Conservation (phyloP, 2,888 invertebrate species). For the Furcula furcula region DNA sequence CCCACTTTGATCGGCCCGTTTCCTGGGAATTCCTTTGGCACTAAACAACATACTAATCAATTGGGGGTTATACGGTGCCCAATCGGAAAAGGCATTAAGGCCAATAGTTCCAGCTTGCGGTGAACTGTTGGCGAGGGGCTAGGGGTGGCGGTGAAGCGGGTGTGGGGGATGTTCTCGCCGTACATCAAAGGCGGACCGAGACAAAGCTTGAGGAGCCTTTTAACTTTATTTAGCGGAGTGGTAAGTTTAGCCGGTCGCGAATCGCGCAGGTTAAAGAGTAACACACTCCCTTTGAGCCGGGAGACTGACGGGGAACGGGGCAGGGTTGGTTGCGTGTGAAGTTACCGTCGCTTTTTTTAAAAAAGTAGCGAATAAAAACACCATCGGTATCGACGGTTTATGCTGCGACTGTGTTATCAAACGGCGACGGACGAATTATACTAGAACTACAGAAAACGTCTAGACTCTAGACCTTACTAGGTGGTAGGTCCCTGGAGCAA, state of each 20-base stretch:
- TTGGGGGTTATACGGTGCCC: conserved; percentile 56
- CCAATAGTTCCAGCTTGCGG: conserved; percentile 78
- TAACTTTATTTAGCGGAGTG: conserved; percentile 82
- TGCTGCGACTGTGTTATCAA: too few relatives aligned
- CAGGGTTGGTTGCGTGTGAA: too few relatives aligned
- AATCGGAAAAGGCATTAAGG: conserved; percentile 77
- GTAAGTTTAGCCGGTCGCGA: conserved; percentile 82
- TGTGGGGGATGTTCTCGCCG: conserved; percentile 48
- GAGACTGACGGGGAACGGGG: conserved; percentile 31
- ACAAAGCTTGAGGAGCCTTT: conserved; percentile 81
- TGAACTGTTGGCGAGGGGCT: conserved; percentile 70
- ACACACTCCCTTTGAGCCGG: conserved; percentile 78
- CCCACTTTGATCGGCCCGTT: conserved; percentile 64
- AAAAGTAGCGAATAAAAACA: too few relatives aligned
- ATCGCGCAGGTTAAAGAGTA: conserved; percentile 82
- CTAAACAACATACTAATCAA: conserved; percentile 69
- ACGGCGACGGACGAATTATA: too few relatives aligned
- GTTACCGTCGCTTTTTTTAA: too few relatives aligned
- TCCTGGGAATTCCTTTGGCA: conserved; percentile 65
- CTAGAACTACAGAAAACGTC: too few relatives aligned
- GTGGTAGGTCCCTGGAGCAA: too few relatives aligned
- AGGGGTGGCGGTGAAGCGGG: conserved; percentile 24
- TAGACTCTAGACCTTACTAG: too few relatives aligned
- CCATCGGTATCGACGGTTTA: too few relatives aligned
- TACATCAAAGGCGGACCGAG: conserved; percentile 79